phyloP scores from a whole-genome alignment of 1,140 invertebrate species.

The Lordiphosa stackelbergi region DNA sequence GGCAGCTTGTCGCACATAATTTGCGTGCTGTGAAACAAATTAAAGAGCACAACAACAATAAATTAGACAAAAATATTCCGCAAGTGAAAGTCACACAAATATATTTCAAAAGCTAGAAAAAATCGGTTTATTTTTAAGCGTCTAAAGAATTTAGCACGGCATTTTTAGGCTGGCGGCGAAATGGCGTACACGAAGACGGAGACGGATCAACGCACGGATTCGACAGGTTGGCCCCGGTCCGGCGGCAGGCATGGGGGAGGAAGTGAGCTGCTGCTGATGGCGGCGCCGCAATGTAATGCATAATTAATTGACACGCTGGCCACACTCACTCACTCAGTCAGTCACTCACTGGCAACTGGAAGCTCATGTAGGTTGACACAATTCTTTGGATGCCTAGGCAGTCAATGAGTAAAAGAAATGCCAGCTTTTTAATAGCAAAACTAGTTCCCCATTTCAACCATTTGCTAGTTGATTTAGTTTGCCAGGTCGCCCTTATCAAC shows the following conservation, averaged over 20 bases:
- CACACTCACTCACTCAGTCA: neutral
- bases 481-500: too few relatives aligned
- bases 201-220: constrained; percentile 13
- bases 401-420: too few relatives aligned
- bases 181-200: constrained; percentile 1
- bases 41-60: constrained; percentile 43
- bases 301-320: constrained; percentile 44
- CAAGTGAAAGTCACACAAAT: constrained; percentile 42
- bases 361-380: too few relatives aligned
- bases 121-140: constrained; percentile 62
- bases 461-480: too few relatives aligned
- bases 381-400: too few relatives aligned
- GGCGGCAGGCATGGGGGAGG: neutral
- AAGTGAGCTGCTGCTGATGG: constrained; percentile 3
- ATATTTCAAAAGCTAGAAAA: constrained; percentile 53
- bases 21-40: constrained; percentile 86
- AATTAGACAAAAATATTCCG: constrained; percentile 31
- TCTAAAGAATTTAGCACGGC: constrained; percentile 67
- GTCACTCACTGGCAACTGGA: too few relatives aligned
- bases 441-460: too few relatives aligned
- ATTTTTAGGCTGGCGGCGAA: constrained; percentile 49
- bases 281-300: constrained; percentile 45
- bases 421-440: too few relatives aligned
- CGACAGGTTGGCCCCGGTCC: constrained; percentile 1
- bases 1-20: constrained; percentile 92